Percentiles rank a stretch among this genome's conserved stretches.
Conservation (phyloP, 2,113 vertebrate species). For the Phylloscopus trochilus region DNA sequence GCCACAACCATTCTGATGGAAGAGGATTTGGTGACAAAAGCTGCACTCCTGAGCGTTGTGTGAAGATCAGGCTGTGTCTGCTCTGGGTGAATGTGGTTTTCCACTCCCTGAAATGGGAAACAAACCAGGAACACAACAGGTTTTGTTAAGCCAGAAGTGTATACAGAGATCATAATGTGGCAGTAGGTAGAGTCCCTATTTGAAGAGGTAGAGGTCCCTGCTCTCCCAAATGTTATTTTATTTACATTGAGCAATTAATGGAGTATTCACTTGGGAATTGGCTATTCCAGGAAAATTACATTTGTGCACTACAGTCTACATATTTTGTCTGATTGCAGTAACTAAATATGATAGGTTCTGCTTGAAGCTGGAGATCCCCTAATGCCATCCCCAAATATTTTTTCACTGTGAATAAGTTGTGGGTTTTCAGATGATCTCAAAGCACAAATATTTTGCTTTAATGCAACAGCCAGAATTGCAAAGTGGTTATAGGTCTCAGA, state of each 20-base stretch:
- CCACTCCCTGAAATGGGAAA: neutral
- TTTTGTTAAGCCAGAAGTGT: neutral
- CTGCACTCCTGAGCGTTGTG: rapidly evolving
- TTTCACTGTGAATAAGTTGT: neutral
- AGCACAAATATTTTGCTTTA: neutral
- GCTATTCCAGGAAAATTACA: neutral
- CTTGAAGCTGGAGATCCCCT: neutral
- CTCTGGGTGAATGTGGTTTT: neutral
- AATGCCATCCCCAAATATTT: neutral
- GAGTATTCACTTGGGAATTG: neutral
- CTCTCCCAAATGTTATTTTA: neutral
- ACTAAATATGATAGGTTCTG: neutral
- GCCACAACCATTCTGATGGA: neutral
- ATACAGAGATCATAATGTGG: neutral
- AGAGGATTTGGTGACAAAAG: neutral
- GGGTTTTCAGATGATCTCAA: neutral
- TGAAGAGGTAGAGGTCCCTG: neutral
- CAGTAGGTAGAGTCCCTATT: neutral
- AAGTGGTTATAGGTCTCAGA: neutral
- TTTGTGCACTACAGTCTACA: neutral
- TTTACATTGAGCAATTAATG: neutral
- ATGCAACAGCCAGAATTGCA: neutral
- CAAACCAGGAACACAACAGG: neutral
- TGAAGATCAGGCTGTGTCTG: neutral
- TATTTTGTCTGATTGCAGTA: neutral